Conservation (phyloP, 2,797 vertebrate species). For the Sebastes hubbsi region DNA sequence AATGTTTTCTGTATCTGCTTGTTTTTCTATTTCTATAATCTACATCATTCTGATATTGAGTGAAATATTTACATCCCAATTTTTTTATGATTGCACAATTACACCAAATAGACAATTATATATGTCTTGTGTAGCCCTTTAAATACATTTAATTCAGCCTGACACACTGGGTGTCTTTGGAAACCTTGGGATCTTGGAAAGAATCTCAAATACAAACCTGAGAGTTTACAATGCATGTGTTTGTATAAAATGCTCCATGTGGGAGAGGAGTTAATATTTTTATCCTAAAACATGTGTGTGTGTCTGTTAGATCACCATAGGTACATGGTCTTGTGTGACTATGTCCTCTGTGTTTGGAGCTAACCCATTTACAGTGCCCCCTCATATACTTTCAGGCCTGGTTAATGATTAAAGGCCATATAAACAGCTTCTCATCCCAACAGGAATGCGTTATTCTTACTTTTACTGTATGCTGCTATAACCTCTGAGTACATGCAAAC, state of each 20-base stretch:
- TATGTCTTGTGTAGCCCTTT: not conserved
- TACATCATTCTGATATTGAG: not conserved
- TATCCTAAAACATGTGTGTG: too few species aligned
- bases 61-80: not conserved
- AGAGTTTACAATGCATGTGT: not conserved
- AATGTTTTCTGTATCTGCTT: not conserved
- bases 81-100: not conserved
- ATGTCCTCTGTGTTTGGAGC: not conserved
- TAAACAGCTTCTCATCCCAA: constrained; percentile 24
- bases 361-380: not conserved
- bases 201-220: not conserved
- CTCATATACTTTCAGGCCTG: constrained; percentile 8
- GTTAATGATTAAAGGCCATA: constrained; percentile 65
- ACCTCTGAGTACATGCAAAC: too few species aligned
- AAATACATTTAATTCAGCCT: not conserved
- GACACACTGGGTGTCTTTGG: not conserved
- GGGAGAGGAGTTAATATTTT: not conserved
- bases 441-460: not conserved
- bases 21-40: not conserved
- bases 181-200: not conserved
- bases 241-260: not conserved
- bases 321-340: too few species aligned
- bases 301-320: too few species aligned
- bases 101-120: not conserved
- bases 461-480: too few species aligned